Percentiles rank a stretch among this genome's conserved stretches.
Evolutionary conservation across 2,113 vertebrate genomes (phyloP).

Genomic region (Thamnaconus septentrionalis): DNA sequence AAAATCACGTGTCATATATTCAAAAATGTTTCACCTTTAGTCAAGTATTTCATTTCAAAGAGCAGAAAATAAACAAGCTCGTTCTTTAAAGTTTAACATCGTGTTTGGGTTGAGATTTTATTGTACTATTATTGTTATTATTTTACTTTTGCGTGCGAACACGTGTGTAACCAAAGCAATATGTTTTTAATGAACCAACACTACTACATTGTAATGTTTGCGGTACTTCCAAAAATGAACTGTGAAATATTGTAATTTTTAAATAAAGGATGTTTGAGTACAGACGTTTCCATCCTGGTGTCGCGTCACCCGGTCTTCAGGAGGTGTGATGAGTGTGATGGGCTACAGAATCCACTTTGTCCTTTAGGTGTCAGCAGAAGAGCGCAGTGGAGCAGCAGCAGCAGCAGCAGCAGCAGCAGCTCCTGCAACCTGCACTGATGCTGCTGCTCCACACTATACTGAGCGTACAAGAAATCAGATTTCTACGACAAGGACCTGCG

Average conservation of each 20-base stretch:
- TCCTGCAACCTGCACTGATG: not conserved
- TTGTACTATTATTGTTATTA: not conserved
- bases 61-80: not conserved
- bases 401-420: constrained; percentile 12
- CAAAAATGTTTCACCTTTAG: not conserved
- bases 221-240: constrained; percentile 60
- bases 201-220: constrained; percentile 45
- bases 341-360: constrained; percentile 50
- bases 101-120: constrained; percentile 30
- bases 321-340: not conserved
- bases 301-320: not conserved
- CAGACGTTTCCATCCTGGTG: not conserved
- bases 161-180: constrained; percentile 63
- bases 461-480: constrained; percentile 15
- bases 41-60: constrained; percentile 18
- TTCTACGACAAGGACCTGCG: not conserved
- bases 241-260: constrained; percentile 71
- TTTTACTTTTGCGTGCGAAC: constrained; percentile 38
- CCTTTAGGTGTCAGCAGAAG: constrained; percentile 78
- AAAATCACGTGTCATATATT: constrained; percentile 5
- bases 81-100: not conserved
- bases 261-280: constrained; percentile 60
- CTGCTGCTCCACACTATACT: not conserved
- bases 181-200: constrained; percentile 29
- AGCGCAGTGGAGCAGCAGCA: constrained; percentile 3